phyloP scores from a whole-genome alignment of 2,888 invertebrate species.

The Calameuta filiformis region DNA sequence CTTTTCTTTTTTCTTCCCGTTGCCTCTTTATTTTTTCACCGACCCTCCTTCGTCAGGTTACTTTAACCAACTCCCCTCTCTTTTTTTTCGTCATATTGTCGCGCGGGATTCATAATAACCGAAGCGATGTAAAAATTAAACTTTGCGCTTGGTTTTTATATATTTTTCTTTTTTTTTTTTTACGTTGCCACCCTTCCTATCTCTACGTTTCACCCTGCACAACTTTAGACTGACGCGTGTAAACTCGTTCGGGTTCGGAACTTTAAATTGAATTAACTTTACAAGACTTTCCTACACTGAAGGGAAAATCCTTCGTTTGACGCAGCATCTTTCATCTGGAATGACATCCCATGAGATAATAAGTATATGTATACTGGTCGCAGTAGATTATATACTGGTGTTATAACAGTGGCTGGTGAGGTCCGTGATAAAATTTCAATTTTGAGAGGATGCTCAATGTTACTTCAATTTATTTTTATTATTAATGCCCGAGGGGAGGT shows the following conservation, averaged over 20 bases:
- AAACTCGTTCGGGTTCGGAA: not conserved
- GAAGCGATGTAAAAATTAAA: not conserved
- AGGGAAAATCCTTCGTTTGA: not conserved
- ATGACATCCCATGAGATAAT: not conserved
- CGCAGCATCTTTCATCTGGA: not conserved
- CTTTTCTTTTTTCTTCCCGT: not conserved
- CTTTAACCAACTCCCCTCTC: not conserved
- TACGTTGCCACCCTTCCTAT: too few species aligned
- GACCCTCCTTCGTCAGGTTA: not conserved
- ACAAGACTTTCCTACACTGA: slow-evolving; percentile 26
- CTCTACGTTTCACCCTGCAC: slow-evolving; percentile 21
- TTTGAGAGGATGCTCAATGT: too few species aligned
- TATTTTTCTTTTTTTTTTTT: too few species aligned
- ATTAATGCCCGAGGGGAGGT: too few species aligned
- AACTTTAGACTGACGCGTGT: slow-evolving; percentile 27
- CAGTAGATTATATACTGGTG: not conserved
- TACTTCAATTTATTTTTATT: too few species aligned
- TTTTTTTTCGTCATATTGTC: not conserved
- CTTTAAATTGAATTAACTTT: slow-evolving; percentile 53
- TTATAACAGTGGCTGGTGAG: too few species aligned
- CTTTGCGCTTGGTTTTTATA: not conserved
- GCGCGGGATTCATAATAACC: not conserved
- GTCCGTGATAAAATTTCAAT: too few species aligned
- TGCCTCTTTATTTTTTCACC: not conserved
- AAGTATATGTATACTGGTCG: not conserved